Base-by-base conservation (phyloP, 2,888 invertebrate species). In the Bugula neritina region DNA sequence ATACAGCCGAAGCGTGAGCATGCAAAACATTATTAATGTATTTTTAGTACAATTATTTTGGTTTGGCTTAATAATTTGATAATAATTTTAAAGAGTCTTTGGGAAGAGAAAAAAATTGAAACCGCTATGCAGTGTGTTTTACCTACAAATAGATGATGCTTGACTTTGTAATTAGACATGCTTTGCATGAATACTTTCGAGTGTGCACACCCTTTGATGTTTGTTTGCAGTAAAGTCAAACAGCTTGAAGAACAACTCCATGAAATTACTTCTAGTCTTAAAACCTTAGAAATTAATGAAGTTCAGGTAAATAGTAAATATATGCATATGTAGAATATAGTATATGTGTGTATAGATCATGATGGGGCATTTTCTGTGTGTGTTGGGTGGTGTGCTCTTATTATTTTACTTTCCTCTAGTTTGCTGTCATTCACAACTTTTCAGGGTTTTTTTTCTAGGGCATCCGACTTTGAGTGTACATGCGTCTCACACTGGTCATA, bases 191-290 rank as follows among this genome's bases (percentile, higher is more conserved):
- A 31, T 5, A 17, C 17, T 5, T 21, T 57, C 13, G 52, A 17
- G 52, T 57, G 57, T 57, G 57, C 57, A 27, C n/a, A 25, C 23
- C 63, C 34, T 31, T 52, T 10, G 25, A 13, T 63, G 63, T 63
- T 31, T 63, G 63, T 75, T 78, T 81, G 74, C 79, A 82, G 82
- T 76, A 78, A 77, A 79, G 73, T 78, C 71, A 77, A 77, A 76
- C 76, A 77, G 34, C 75, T 82, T 75, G 81, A 81, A 74, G 78
- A 78, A 21, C 82, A 83, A 76, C 74, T 79, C 70, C 76, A 77
- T 74, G 72, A 73, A 71, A 74, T 80, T 73, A 77, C 78, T 74
- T 79, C 76, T 75, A 79, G 73, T 74, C 75, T 81, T 74, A 80
- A 77, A 76, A 78, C 80, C 71, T 76, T 80, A 75, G 79, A 81